These are phyloP conservation scores for Hemiprocne comata DNA, from an alignment of 2,113 vertebrate genomes.

Conservation along the genomic window DNA sequence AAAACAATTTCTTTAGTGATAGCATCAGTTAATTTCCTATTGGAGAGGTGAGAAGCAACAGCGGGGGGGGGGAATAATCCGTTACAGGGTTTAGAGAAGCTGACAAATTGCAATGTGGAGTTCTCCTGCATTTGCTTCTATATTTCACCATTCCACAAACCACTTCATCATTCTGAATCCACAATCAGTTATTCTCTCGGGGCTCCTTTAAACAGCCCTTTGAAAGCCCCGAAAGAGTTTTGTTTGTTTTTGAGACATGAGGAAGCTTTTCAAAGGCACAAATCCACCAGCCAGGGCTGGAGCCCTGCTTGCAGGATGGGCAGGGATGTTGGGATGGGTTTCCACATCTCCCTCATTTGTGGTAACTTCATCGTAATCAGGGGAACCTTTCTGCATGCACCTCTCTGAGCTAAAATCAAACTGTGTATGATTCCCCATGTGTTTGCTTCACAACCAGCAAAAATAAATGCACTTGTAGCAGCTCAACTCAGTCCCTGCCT, in stretches of 20 bases:
- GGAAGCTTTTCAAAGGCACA: not conserved
- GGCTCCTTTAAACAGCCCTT: conserved; percentile 48
- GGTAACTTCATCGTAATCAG: accelerated
- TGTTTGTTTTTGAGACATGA: conserved; percentile 12
- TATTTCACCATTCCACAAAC: conserved; percentile 32
- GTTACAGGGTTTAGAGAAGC: conserved; percentile 52
- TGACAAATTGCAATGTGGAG: conserved; percentile 67
- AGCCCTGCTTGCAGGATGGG: not conserved
- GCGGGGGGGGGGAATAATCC: conserved; percentile 42
- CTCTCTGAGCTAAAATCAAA: not conserved
- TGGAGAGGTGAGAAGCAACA: conserved; percentile 61
- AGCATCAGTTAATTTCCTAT: conserved; percentile 82
- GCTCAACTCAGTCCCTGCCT: not conserved
- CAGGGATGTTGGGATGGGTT: not conserved
- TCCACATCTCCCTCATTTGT: not conserved
- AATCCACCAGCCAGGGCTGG: not conserved
- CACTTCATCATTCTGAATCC: conserved; percentile 53
- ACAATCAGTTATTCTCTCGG: conserved; percentile 39
- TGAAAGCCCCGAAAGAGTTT: conserved; percentile 50
- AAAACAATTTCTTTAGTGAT: conserved; percentile 78
- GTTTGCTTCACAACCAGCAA: not conserved
- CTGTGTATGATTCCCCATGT: not conserved
- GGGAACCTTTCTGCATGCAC: accelerated
- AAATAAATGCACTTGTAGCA: not conserved
- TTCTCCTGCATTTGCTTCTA: conserved; percentile 47